Evolutionary conservation across 2,888 invertebrate genomes (phyloP), one percentile per base, ranked within the genome.

Genomic region (Orthonevra nobilis): DNA sequence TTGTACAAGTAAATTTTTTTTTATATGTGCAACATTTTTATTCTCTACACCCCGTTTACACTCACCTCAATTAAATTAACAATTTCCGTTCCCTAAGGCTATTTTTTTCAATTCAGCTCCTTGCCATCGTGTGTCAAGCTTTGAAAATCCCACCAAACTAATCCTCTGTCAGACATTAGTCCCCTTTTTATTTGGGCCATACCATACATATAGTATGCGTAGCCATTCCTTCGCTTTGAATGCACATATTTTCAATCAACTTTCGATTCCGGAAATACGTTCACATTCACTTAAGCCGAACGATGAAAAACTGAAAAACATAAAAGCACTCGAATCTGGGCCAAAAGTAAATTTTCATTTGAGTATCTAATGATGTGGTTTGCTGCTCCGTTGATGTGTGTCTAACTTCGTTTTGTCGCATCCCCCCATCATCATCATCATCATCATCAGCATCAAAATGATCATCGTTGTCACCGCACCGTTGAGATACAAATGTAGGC

Each of bases 321-420:
- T 70, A 28, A 54, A 58, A 66, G 46, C 64, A 52, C 66, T 54
- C 20, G 52, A 54, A 79, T 60, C 58, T 77, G 38, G 77, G 77
- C 36, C 77, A 72, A 64, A 60, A 36, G 58, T 52, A 50, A 52
- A 44, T 70, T 70, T 42, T 52, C 50, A 52, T 60, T 69, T 69
- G 32, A 69, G 69, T 34, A 50, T 50, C 40, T 58, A 64, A 58
- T 70, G 40, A 70, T 52, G 56, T 42, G 46, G 60, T 72, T 52
- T 50, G 34, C 42, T 50, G 23, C 30, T 48, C 56, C 46, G 48
- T 30, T 28, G 50, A 60, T 63, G 30, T 60, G 26, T 34, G 52
- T 46, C 30, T 48, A 52, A 58, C 54, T 61, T 61, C 38, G 17
- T 36, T 64, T 70, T 77, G 77, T 52, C 70, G 42, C 56, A 50